Percentiles rank a stretch among this genome's conserved stretches.
Conservation (phyloP, 2,888 invertebrate genomes). For the Athripsodes cinereus region DNA sequence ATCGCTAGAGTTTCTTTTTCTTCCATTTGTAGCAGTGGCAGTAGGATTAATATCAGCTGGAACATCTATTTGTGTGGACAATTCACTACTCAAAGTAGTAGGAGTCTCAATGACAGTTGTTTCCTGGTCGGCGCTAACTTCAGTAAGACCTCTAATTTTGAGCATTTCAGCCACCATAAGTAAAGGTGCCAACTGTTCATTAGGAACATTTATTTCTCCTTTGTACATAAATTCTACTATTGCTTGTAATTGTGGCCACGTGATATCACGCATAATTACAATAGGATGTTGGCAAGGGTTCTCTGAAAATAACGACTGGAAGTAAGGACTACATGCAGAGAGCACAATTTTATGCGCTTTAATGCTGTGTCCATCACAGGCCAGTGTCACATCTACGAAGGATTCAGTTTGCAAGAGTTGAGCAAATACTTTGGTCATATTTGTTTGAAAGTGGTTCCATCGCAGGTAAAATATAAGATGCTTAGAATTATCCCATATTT, state of each 20-base stretch:
- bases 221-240: conserved; percentile 94
- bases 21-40: conserved; percentile 6
- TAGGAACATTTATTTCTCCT: conserved; percentile 90
- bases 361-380: conserved; percentile 85
- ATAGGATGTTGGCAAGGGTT: conserved; percentile 93
- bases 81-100: conserved; percentile 2
- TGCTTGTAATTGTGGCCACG: conserved; percentile 65
- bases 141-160: conserved; percentile 81
- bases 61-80: conserved; percentile 4
- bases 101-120: conserved; percentile 5
- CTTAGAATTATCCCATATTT: background rate
- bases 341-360: conserved; percentile 92
- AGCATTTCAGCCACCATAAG: conserved; percentile 38
- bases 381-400: conserved; percentile 87
- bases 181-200: conserved; percentile 47
- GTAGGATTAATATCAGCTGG: conserved; percentile 3
- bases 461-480: conserved; percentile 86
- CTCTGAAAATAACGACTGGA: conserved; percentile 83
- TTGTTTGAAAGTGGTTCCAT: conserved; percentile 92
- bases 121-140: conserved; percentile 56
- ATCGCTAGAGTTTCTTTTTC: conserved; percentile 8
- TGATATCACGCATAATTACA: conserved; percentile 87
- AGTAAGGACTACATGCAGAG: conserved; percentile 90
- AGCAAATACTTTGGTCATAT: conserved; percentile 83
- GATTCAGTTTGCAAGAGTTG: conserved; percentile 83